Evolutionary conservation across 2,888 invertebrate genomes (phyloP).

Genomic region (Pasiphila rectangulata): DNA sequence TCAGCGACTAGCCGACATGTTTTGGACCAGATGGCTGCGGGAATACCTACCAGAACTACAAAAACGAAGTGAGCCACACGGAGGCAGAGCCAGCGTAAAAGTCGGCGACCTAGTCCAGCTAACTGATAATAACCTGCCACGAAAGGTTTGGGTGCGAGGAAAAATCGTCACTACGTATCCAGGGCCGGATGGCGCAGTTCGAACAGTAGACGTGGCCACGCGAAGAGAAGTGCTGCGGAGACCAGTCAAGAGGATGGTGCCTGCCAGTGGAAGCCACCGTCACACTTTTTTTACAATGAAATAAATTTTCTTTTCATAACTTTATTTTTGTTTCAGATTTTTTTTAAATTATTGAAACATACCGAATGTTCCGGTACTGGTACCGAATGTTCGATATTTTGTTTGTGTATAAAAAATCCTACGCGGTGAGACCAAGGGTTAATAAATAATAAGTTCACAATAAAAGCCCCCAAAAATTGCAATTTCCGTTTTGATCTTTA

Average conservation of each 20-base stretch:
- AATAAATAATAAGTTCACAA: too few relatives aligned
- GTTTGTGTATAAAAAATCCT: too few relatives aligned
- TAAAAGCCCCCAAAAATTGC: too few relatives aligned
- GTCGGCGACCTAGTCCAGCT: neutral
- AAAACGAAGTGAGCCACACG: neutral
- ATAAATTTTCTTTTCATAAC: too few relatives aligned
- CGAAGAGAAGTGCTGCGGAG: neutral
- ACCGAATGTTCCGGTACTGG: too few relatives aligned
- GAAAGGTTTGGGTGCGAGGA: neutral
- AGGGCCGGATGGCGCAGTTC: neutral
- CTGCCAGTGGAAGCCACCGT: neutral
- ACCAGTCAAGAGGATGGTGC: neutral
- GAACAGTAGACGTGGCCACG: neutral
- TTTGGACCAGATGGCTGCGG: neutral
- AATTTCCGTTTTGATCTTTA: too few relatives aligned
- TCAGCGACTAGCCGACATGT: neutral
- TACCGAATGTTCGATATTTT: too few relatives aligned
- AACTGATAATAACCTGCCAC: neutral
- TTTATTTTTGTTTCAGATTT: too few relatives aligned
- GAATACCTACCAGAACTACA: neutral
- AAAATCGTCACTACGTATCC: neutral
- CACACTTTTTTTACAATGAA: too few relatives aligned
- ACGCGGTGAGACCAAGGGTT: too few relatives aligned
- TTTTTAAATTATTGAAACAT: too few relatives aligned
- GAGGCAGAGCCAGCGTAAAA: neutral